Evolutionary conservation across 2,888 invertebrate genomes (phyloP), one percentile per base, ranked within the genome.

Genomic region (Choreutis nemorana): DNA sequence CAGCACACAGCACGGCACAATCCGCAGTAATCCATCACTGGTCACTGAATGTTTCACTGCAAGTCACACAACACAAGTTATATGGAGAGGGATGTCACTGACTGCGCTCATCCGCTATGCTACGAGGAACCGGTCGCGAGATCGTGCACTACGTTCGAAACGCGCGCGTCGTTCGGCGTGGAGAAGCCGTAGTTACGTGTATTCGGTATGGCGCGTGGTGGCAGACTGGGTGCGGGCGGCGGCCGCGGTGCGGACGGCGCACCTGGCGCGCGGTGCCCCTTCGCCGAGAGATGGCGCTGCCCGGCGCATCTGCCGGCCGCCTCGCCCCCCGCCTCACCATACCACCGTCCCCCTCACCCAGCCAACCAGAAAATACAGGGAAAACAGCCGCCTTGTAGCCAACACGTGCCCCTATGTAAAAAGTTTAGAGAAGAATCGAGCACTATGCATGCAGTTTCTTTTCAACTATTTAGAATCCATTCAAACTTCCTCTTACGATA

Each of bases 221-320:
- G 67, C 72, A 67, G 67, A 77, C 77, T 77, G 79, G 61, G 64
- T 68, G 68, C 71, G 68, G 67, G 71, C 62, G 66, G 66, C 37
- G 35, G 39, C 37, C 37, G 28, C 37, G 39, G 44, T 35, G 24
- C 23, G 26, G 27, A 30, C 54, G 55, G 68, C 40, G n/a, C n/a
- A n/a, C n/a, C n/a, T n/a, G n/a, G n/a, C n/a, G n/a, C 52, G 68
- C 64, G 73, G 70, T 62, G 65, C 67, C 59, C n/a, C n/a, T n/a
- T n/a, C n/a, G n/a, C 55, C 77, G 60, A 64, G 62, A 77, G 77
- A 77, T 77, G 77, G 77, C 75, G 75, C 60, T 75, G 73, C 50
- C 63, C 62, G 73, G 58, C 66, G 70, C 70, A 65, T 71, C 66
- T 66, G 66, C 66, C 14, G 12, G 26, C 15, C 64, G 57, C 43